Evolutionary conservation across 1,140 invertebrate species (phyloP), one percentile per base, ranked within the genome.

Genomic region (Dendrolimus kikuchii): DNA sequence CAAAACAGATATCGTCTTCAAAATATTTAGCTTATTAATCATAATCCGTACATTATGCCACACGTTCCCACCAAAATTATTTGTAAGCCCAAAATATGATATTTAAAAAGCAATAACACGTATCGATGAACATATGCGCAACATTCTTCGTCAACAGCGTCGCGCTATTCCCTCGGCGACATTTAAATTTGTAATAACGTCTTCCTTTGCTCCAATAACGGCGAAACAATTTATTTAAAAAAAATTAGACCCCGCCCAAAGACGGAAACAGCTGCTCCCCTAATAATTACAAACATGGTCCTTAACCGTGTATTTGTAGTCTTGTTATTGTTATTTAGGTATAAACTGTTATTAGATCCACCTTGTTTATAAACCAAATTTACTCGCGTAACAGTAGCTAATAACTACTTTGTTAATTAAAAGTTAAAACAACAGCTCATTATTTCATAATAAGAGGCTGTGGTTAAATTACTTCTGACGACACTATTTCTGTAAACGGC

Each of bases 211-310:
- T 43, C 80, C 77, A 82, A 86, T 84, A 77, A 78, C 74, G 70
- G 71, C 55, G 61, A 66, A 66, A 71, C 63, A 68, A 62, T 57
- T 76, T 72, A 74, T 72, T 69, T 60, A 80, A 82, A 81, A 80
- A 81, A 79, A 71, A 51, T 44, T 57, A 53, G 62, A 70, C 79
- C 73, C 77, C 82, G 56, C 81, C 81, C 71, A 74, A 57, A 69
- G 57, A 68, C 78, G 82, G 82, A 86, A 86, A 71, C 82, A 86
- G 82, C 82, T 86, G 82, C 79, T 74, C 56, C 67, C 58, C 57
- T 64, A 78, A 78, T 83, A 80, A 86, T 86, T 83, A 77, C 73
- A 73, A 72, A 69, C 71, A 64, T 62, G 69, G 60, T 41, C 62
- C 70, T 58, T 70, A 68, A 74, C 68, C 71, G 23, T 23, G 23